Base-by-base conservation (phyloP, 2,113 vertebrate species). In the Gila orcuttii region DNA sequence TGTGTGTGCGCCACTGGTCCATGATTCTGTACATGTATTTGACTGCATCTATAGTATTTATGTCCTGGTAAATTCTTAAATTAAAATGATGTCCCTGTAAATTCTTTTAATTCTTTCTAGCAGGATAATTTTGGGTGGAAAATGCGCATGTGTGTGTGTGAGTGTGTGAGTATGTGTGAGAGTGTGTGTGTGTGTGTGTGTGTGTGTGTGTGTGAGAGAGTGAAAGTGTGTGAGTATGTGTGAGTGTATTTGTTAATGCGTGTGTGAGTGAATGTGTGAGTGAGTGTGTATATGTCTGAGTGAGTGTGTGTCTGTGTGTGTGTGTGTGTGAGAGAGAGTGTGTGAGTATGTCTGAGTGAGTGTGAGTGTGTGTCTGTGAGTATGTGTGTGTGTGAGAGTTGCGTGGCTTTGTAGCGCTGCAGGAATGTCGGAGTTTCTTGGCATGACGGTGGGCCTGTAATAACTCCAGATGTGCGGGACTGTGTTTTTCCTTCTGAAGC, bases 401-500 rank as follows among this genome's bases (percentile, higher is more conserved):
- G 88, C 86, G 90, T 92, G 91, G 94, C 95, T 96, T 91, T 93
- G 94, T 92, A 96, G 95, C 93, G 91, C 93, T 93, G 93, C 92
- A 96, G 96, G 96, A 97, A 96, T 96, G 95, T 95, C 92, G 93
- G 93, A 88, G 92, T 95, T 95, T 96, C 93, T 96, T 95, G 94
- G 94, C 89, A 91, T 93, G 93, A 91, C 92, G 93, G 93, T 94
- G 94, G 92, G 92, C 92, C 87, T 94, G 91, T 95, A 97, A 94
- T 42, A 95, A 95, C 97, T 97, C 97, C 97, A 98, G 97, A 99
- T 99, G 97, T 97, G 96, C 92, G 90, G 95, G 93, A 91, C 95
- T 93, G 91, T 88, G 89, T 95, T 95, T 96, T 95, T 94, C 93
- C 93, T 94, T 93, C 93, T 94, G 92, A 94, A 93, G 93, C 93